phyloP scores from a whole-genome alignment of 1,140 invertebrate species.

The Orchesella cincta region DNA sequence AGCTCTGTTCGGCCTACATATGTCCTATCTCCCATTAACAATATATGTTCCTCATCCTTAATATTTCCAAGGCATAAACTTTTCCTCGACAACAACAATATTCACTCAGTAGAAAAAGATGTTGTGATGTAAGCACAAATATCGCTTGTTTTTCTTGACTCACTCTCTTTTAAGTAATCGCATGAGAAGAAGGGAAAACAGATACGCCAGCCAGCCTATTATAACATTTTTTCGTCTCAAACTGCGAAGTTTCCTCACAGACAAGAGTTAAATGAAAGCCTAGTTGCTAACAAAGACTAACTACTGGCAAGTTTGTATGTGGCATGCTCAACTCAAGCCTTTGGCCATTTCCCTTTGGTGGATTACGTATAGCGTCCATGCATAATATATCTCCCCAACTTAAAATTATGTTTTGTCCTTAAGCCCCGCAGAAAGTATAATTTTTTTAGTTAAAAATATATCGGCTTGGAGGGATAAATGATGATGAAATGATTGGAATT shows the following conservation, averaged over 20 bases:
- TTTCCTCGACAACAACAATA: background rate
- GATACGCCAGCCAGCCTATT: no score
- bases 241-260: no score
- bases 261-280: no score
- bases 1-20: background rate
- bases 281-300: no score
- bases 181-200: background rate
- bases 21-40: background rate
- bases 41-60: background rate
- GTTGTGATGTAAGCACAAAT: background rate
- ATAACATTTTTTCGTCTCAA: no score
- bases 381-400: background rate
- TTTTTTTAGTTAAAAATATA: background rate
- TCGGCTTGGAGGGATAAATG: background rate
- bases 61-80: background rate
- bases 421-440: background rate
- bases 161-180: background rate
- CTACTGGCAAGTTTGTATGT: no score
- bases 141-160: background rate
- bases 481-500: background rate
- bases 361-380: background rate
- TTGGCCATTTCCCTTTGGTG: background rate
- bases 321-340: no score
- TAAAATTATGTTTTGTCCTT: background rate
- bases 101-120: background rate